A percentile compares a stretch with the other conserved stretches of the same genome.
Conservation (phyloP, 2,113 vertebrate genomes). For the Elephantulus edwardii region DNA sequence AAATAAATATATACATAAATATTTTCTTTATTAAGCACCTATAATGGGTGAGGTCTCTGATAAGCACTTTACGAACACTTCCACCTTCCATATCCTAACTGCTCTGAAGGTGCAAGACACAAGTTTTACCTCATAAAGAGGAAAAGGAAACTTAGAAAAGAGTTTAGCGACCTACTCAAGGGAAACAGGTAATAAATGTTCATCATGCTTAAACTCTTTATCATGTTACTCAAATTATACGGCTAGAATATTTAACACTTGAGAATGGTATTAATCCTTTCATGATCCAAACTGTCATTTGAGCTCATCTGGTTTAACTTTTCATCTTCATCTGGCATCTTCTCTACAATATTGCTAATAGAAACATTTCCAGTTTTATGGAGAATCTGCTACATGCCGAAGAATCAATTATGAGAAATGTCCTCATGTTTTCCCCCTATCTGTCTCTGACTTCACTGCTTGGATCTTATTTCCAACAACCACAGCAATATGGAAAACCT, state of each 20-base stretch:
- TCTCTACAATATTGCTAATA: neutral
- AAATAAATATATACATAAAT: neutral
- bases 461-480: neutral
- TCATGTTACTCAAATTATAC: neutral
- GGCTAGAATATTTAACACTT: neutral
- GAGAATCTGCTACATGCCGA: too few species aligned
- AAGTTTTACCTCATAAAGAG: neutral
- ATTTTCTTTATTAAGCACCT: neutral
- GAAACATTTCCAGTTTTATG: neutral
- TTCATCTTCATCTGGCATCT: neutral
- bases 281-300: neutral
- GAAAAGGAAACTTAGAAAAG: neutral
- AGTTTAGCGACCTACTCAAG: neutral
- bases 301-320: neutral
- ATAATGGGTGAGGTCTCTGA: neutral
- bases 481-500: neutral
- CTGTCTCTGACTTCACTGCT: neutral
- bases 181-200: neutral
- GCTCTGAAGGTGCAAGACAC: neutral
- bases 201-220: neutral
- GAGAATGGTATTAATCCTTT: neutral
- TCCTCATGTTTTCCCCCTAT: neutral
- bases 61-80: neutral
- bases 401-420: neutral
- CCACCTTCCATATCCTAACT: neutral